Evolutionary conservation across 2,888 invertebrate species (phyloP).

Genomic region (Pristionchus japonicus): DNA sequence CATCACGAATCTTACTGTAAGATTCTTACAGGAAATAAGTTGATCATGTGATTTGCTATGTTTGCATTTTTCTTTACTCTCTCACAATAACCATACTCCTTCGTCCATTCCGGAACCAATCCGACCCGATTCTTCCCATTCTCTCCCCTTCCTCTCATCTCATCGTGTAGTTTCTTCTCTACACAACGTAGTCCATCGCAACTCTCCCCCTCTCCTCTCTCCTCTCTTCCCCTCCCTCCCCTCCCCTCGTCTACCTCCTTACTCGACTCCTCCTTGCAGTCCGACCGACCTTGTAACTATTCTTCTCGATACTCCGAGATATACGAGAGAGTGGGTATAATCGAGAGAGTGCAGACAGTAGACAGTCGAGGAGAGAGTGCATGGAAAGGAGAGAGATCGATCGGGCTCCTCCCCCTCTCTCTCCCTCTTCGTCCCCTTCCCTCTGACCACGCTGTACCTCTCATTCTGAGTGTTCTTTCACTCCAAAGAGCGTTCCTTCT

Average conservation of each 20-base stretch:
- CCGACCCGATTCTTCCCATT: not conserved
- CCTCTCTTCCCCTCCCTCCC: not conserved
- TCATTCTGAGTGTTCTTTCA: slow-evolving; percentile 12
- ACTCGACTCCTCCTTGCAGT: slow-evolving; percentile 26
- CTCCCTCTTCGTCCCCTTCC: not conserved
- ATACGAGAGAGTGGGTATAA: not conserved
- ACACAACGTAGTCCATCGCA: not conserved
- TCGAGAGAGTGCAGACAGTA: slow-evolving; percentile 32
- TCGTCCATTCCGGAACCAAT: not conserved
- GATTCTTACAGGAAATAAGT: too few species aligned
- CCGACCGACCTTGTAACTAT: slow-evolving; percentile 28
- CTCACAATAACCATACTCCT: too few species aligned
- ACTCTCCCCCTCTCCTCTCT: not conserved
- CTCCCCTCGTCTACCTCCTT: not conserved
- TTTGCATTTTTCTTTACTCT: too few species aligned
- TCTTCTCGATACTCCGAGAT: slow-evolving; percentile 15
- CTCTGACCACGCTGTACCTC: not conserved
- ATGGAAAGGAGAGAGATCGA: not conserved
- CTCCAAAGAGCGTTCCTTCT: not conserved
- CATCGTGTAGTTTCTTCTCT: not conserved
- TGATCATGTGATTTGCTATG: too few species aligned
- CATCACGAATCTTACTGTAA: too few species aligned
- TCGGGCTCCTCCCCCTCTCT: slow-evolving; percentile 20
- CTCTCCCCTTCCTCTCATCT: not conserved
- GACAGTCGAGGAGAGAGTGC: not conserved